Evolutionary conservation across 1,140 invertebrate genomes (phyloP), one percentile per base, ranked within the genome.

Genomic region (Sitobion miscanthi): DNA sequence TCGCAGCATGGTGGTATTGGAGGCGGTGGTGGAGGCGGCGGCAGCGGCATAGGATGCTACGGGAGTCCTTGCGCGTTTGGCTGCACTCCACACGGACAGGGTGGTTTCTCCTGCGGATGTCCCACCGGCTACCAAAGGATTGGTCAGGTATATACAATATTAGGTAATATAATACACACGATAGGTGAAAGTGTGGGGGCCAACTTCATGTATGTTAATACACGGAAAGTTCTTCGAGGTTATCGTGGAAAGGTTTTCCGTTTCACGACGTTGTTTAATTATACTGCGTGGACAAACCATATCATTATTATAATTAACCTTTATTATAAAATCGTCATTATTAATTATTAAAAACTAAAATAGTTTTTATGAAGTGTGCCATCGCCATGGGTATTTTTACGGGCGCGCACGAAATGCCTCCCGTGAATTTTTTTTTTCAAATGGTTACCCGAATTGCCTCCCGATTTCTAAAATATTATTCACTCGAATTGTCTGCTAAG

Each of bases 61-160:
- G 96, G 96, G 7, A 97, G 97, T 94, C 97, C 96, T 20, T 98
- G 97, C 95, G 96, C 97, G 6, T 98, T 97, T 95, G 97, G 97
- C 1, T 98, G 98, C 95, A 96, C 96, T 83, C 95, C 97, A 1
- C 95, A 96, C 11, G 96, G 96, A 86, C 95, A 95, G 8, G 95
- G 94, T n/a, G 96, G 96, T 62, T 98, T 96, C 94, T 95, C 96
- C 42, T 98, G 98, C 95, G 97, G 97, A 14, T 98, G 98, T 95
- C 98, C 98, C 0, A 96, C 96, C 82, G 98, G 98, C 49, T 98
- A 98, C 95, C 97, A 97, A 94, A 96, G 96, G 93, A 97, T 97
- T 94, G 97, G 97, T 94, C 96, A 96, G 95, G 95, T 96, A 94
- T 85, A n/a, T 11, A n/a, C 14, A 77, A 30, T 11, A 30, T 30